Conservation (phyloP, 2,113 vertebrate species). For the Castor canadensis region DNA sequence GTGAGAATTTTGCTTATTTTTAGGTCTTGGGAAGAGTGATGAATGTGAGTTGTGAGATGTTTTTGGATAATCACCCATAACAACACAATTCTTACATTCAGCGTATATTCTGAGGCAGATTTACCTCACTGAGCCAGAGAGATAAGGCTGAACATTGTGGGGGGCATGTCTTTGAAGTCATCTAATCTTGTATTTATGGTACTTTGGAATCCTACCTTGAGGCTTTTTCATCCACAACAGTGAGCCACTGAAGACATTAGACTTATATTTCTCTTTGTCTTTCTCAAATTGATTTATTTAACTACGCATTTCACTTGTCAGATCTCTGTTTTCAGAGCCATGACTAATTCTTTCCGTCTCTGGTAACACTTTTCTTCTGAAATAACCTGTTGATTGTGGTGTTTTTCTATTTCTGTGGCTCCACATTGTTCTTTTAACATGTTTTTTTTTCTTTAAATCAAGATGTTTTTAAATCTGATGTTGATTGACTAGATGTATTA, state of each 20-base stretch:
- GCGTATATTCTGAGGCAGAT: background rate
- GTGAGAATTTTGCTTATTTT: background rate
- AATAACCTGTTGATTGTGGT: background rate
- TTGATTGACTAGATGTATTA: background rate
- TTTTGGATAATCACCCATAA: background rate
- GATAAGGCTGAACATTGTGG: background rate
- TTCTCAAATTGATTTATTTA: background rate
- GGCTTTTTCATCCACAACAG: background rate
- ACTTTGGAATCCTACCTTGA: background rate
- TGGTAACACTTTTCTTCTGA: background rate
- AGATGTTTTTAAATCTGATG: background rate
- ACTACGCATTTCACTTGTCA: background rate
- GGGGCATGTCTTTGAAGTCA: background rate
- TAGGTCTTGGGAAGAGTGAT: background rate
- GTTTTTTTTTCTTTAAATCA: background rate
- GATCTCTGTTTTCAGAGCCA: background rate
- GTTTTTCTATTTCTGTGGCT: background rate
- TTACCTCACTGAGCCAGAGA: background rate
- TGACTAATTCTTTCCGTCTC: background rate
- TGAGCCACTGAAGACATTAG: background rate
- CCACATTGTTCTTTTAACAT: background rate
- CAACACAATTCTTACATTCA: background rate
- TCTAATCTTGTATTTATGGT: background rate
- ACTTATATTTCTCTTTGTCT: background rate
- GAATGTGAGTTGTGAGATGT: background rate